Evolutionary conservation across 2,113 vertebrate genomes (phyloP).

Genomic region (Melanostigma gelatinosum): DNA sequence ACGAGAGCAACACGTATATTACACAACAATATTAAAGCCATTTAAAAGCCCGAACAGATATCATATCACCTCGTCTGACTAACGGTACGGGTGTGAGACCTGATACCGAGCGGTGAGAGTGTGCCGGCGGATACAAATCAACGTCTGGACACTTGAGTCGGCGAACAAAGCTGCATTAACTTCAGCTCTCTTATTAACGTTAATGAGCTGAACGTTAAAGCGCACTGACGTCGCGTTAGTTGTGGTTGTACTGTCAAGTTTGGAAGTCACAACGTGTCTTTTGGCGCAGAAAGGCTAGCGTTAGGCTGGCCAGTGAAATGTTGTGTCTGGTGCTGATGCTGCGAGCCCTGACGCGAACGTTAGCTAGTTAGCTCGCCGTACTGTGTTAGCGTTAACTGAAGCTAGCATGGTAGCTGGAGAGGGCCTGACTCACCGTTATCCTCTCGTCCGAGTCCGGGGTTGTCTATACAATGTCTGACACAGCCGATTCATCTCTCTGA

Average conservation of each 20-base stretch:
- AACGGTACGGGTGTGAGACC: not conserved
- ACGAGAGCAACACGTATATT: not conserved
- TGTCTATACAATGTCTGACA: not conserved
- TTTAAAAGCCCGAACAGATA: not conserved
- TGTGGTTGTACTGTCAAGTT: too few species aligned
- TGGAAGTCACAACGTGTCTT: not conserved
- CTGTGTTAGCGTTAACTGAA: slow-evolving; percentile 2
- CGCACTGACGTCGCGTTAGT: not conserved
- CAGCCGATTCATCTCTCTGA: slow-evolving; percentile 20
- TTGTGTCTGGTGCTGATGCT: slow-evolving; percentile 55
- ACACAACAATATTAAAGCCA: not conserved
- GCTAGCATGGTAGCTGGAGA: slow-evolving; percentile 8
- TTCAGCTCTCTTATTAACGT: not conserved
- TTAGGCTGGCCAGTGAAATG: too few species aligned
- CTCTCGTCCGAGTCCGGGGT: slow-evolving; percentile 5
- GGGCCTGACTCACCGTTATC: slow-evolving; percentile 44
- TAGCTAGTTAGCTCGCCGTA: slow-evolving; percentile 23
- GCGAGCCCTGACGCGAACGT: slow-evolving; percentile 29
- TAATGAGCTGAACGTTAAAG: not conserved
- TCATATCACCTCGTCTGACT: not conserved
- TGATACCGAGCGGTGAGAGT: not conserved
- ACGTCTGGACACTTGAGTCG: not conserved
- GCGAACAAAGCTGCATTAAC: not conserved
- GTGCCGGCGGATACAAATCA: not conserved
- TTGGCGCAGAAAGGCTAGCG: not conserved